A percentile compares a stretch with the other conserved stretches of the same genome.
Conservation (phyloP, 1,140 invertebrate species). For the Zaprionus ornatus region DNA sequence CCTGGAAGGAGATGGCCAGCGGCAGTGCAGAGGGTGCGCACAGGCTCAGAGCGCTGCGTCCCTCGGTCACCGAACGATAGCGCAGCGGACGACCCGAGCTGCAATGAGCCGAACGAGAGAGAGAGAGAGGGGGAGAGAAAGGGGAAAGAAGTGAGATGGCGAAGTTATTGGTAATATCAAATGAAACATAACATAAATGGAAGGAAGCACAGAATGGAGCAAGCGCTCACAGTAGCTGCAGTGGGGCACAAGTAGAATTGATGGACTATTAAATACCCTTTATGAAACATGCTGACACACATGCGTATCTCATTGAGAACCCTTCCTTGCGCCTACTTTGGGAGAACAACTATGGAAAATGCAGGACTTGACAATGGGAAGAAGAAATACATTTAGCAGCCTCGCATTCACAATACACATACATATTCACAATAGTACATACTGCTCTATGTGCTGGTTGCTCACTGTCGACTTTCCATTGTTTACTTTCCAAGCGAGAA, state of each 20-base stretch:
- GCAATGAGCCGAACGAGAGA: conserved; percentile 2
- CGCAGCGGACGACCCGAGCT: conserved; percentile 86
- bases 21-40: conserved; percentile 87
- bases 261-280: background rate
- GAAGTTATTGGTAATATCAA: background rate
- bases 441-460: background rate
- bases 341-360: conserved; percentile 7
- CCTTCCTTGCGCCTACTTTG: background rate
- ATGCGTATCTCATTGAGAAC: background rate
- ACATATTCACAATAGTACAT: background rate
- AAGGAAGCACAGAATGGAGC: background rate
- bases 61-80: conserved; percentile 87
- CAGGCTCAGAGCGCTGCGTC: conserved; percentile 85
- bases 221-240: background rate
- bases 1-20: conserved; percentile 87
- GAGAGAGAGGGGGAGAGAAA: background rate
- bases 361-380: background rate
- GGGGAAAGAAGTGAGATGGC: background rate
- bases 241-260: background rate
- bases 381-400: background rate
- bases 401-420: background rate
- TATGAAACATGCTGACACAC: background rate
- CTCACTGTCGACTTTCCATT: background rate
- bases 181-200: background rate
- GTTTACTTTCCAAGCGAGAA: background rate